Conservation (phyloP, 2,888 invertebrate species). For the Aphidoletes aphidimyza region DNA sequence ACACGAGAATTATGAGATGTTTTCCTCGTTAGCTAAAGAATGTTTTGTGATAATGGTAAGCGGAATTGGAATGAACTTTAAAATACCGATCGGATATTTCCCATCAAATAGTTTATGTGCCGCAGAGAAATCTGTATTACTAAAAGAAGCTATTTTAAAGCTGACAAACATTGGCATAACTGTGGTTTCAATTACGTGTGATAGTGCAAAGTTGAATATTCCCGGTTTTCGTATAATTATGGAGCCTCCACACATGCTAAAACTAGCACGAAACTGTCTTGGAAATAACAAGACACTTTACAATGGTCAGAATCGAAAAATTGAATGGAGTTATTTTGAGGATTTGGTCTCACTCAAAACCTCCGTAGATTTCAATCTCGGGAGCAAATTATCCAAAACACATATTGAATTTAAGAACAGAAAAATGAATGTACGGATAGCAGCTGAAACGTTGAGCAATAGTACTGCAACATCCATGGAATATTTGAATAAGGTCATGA, state of each 20-base stretch:
- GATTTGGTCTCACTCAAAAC: neutral
- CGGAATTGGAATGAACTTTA: neutral
- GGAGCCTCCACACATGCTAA: neutral
- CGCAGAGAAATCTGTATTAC: neutral
- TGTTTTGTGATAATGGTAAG: neutral
- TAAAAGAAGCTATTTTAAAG: neutral
- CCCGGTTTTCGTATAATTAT: neutral
- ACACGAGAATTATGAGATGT: too few relatives aligned
- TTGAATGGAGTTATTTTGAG: neutral
- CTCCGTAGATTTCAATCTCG: neutral
- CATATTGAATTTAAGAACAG: neutral
- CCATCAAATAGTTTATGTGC: neutral
- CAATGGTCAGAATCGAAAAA: neutral
- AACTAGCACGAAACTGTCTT: neutral
- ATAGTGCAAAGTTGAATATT: neutral
- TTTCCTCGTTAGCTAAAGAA: too few relatives aligned
- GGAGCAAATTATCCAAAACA: neutral
- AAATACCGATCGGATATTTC: conserved; percentile 51
- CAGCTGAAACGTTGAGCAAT: neutral
- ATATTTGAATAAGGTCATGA: neutral
- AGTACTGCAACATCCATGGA: neutral
- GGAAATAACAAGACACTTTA: neutral
- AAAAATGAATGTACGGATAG: neutral
- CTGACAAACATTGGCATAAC: neutral
- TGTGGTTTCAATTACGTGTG: neutral